A percentile compares a stretch with the other conserved stretches of the same genome.
These are phyloP conservation scores for Eledone cirrhosa DNA, from an alignment of 2,888 invertebrate genomes.

Conservation along the genomic window DNA sequence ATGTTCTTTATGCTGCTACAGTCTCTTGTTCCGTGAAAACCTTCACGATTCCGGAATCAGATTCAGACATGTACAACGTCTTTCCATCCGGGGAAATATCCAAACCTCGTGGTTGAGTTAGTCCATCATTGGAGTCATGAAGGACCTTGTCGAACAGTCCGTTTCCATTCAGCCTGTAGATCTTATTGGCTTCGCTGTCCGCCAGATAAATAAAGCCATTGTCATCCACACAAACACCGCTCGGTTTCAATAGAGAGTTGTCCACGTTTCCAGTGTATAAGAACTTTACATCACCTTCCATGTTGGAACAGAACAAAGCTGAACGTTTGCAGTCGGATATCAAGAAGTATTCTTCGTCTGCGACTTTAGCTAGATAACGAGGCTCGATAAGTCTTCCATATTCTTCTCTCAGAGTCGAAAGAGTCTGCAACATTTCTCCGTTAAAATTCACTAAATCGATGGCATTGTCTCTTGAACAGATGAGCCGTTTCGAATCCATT, in stretches of 20 bases:
- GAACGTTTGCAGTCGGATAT: background rate
- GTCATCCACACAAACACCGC: background rate
- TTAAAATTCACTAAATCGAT: constrained; percentile 2
- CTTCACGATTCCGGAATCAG: constrained; percentile 11
- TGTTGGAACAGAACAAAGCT: background rate
- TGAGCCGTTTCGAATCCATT: background rate
- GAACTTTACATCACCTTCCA: background rate
- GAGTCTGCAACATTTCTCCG: background rate
- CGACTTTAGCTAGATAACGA: background rate
- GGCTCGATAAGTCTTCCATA: background rate
- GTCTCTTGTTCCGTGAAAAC: background rate
- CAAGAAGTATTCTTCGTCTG: background rate
- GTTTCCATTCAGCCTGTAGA: background rate
- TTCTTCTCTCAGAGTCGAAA: background rate
- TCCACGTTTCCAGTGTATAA: background rate
- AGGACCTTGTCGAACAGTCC: background rate
- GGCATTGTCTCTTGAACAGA: background rate
- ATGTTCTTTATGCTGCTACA: background rate
- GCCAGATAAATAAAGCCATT: background rate
- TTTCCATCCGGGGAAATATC: background rate
- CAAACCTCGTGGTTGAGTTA: background rate
- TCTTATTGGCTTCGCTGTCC: background rate
- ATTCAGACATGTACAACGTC: background rate
- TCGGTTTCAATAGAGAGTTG: background rate
- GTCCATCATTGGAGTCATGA: background rate